Evolutionary conservation across 35 echinoderm and acorn worm genomes (phyloP), one percentile per base, ranked within the genome.

Genomic region (Nesometra sesokonis): DNA sequence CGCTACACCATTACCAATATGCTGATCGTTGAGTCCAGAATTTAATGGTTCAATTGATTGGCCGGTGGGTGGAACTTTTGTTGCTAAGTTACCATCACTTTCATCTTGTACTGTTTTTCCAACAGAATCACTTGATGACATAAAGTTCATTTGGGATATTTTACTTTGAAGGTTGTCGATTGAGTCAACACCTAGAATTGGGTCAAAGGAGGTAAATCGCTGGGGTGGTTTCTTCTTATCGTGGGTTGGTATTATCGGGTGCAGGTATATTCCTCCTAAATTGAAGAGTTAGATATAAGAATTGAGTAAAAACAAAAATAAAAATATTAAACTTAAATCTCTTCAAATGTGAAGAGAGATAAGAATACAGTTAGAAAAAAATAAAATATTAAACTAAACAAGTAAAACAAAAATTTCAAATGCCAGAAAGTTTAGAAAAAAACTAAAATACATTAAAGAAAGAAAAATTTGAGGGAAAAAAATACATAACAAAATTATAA

Each of bases 61-160:
- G 30, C n/a, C 86, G 32, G 30, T 46, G 17, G 81, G 57, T 35
- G 32, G 76, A 31, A 23, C 34, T 57, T 82, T 5, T 57, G 88
- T 32, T 36, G 37, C 7, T 31, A 21, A 23, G 23, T 21, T 40
- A 21, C 27, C 76, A 2, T 31, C 83, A 30, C 13, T 32, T 32
- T 80, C 29, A 35, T 5, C 19, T 78, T 82, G 85, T 87, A 17
- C 5, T 39, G 15, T 3, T 11, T 35, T 77, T 40, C 8, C 33
- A 15, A 8, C 29, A 17, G 36, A 17, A 30, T 17, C 40, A 81
- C 32, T 92, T 43, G 67, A 77, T 33, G 91, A 82, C 57, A 80
- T 89, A 37, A 97, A 87, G 21, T 85, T 93, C 47, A 97, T 86
- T 47, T 97, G 90, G 79, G 95, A 97, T 57, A 97, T 97, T 37